phyloP scores from a whole-genome alignment of 2,113 vertebrate species.

The Colinus virginianus region DNA sequence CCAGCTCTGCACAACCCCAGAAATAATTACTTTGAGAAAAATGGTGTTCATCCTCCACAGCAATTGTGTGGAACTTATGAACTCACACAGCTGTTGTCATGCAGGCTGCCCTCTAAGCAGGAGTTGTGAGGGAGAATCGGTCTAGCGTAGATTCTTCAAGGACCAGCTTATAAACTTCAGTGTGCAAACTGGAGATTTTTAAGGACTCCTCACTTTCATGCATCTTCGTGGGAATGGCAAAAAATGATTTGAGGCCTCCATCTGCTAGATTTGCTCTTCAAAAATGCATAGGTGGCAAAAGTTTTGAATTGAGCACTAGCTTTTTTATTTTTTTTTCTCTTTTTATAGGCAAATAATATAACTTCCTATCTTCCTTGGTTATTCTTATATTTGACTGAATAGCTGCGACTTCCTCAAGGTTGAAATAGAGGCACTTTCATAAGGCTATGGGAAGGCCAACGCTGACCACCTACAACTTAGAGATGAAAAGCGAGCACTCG shows the following conservation, averaged over 20 bases:
- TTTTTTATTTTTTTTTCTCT: background rate
- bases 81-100: background rate
- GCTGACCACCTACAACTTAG: background rate
- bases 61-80: background rate
- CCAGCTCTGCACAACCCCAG: background rate
- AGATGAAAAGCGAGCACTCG: background rate
- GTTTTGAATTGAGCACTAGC: background rate
- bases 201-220: background rate
- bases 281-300: constrained; percentile 9
- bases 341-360: background rate
- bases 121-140: background rate
- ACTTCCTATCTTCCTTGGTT: background rate
- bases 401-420: background rate
- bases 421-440: background rate
- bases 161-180: background rate
- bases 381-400: background rate
- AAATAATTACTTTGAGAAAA: constrained; percentile 37
- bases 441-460: background rate
- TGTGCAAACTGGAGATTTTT: background rate
- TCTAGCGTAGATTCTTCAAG: background rate
- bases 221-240: background rate
- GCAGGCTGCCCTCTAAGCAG: background rate
- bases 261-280: constrained; percentile 20
- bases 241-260: constrained; percentile 13
- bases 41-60: background rate